phyloP scores from a whole-genome alignment of 2,113 vertebrate species.

The Gasterosteus aculeatus region DNA sequence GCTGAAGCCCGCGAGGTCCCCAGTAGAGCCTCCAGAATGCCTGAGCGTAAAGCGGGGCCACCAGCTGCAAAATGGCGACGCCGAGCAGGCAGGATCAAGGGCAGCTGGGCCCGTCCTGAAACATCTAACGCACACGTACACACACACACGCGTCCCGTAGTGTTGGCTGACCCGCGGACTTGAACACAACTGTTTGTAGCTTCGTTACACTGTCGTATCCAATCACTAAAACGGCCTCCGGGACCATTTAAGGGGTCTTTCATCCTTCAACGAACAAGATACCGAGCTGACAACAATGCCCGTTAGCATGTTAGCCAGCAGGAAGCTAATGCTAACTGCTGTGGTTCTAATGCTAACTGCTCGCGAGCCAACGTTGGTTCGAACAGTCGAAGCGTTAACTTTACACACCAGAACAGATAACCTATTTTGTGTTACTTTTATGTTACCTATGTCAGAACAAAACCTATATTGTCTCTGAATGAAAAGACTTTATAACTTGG shows the following conservation, averaged over 20 bases:
- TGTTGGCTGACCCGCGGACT: not conserved
- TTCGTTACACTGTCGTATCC: accelerated
- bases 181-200: accelerated
- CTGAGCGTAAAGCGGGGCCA: conserved; percentile 80
- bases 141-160: too few species aligned
- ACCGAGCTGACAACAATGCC: not conserved
- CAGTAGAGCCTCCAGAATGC: conserved; percentile 81
- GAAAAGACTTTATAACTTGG: not conserved
- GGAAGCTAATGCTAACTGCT: conserved; percentile 31
- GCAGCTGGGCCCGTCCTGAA: conserved; percentile 76
- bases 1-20: conserved; percentile 84
- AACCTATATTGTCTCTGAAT: not conserved
- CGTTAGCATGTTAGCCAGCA: conserved; percentile 8
- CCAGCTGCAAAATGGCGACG: conserved; percentile 77
- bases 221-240: not conserved
- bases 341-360: too few species aligned
- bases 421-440: too few species aligned
- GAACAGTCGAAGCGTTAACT: accelerated
- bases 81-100: conserved; percentile 82
- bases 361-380: not conserved
- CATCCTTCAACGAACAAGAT: not conserved
- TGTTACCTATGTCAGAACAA: too few species aligned
- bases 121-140: conserved; percentile 6
- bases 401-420: accelerated
- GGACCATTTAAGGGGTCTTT: not conserved